Conservation (phyloP, 2,888 invertebrate genomes). For the Machimus rusticus region DNA sequence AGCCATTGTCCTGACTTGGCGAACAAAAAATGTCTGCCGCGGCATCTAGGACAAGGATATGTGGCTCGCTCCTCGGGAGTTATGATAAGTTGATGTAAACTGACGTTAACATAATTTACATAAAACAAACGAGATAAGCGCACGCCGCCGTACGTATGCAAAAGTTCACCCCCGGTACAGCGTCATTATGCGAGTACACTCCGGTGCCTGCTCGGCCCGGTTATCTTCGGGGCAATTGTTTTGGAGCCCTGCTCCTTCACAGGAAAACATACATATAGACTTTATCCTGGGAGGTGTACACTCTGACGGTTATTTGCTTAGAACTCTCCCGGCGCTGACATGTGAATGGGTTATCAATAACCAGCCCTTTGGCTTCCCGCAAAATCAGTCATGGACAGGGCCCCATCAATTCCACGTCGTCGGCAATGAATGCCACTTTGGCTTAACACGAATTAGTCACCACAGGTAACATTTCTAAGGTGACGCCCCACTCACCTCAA, state of each 20-base stretch:
- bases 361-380: background rate
- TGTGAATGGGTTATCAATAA: background rate
- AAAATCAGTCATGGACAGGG: background rate
- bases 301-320: background rate
- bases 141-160: background rate
- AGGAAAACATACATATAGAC: background rate
- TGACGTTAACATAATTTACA: conserved; percentile 23
- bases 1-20: background rate
- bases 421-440: background rate
- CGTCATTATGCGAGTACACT: conserved; percentile 6
- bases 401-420: background rate
- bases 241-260: background rate
- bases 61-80: conserved; percentile 11
- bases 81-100: conserved; percentile 30
- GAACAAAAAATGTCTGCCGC: background rate
- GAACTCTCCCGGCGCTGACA: background rate
- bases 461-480: background rate
- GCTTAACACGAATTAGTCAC: background rate
- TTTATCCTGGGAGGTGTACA: background rate
- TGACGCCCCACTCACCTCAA: background rate
- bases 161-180: background rate
- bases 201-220: background rate
- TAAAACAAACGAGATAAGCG: conserved; percentile 30
- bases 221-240: background rate
- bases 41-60: background rate